Conservation (phyloP, 92 coral and sea anemone species). For the Epizoanthus fatuus region DNA sequence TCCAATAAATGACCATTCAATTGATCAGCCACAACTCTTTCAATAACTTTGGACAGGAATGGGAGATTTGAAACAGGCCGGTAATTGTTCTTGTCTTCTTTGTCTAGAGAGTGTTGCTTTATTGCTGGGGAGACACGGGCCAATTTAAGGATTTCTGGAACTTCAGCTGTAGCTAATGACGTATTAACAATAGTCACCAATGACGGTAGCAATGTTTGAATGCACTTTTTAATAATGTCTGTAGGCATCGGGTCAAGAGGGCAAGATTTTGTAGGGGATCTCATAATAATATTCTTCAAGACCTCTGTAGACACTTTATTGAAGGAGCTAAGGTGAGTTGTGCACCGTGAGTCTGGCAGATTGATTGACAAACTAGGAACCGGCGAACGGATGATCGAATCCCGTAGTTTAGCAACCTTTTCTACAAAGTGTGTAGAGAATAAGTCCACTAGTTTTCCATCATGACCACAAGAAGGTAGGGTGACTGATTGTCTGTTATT, state of each 20-base stretch:
- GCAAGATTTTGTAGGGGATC: slow-evolving; percentile 35
- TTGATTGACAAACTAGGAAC: slow-evolving; percentile 29
- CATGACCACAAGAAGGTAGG: slow-evolving; percentile 31
- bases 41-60: slow-evolving; percentile 50
- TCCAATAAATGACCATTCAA: slow-evolving; percentile 32
- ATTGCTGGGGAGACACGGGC: slow-evolving; percentile 53
- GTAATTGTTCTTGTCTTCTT: slow-evolving; percentile 34
- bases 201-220: slow-evolving; percentile 16
- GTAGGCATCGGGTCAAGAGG: slow-evolving; percentile 22
- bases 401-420: slow-evolving; percentile 22
- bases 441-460: slow-evolving; percentile 29
- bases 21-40: slow-evolving; percentile 49
- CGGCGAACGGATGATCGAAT: slow-evolving; percentile 27
- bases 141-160: slow-evolving; percentile 31
- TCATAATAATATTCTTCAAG: slow-evolving; percentile 29
- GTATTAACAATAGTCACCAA: slow-evolving; percentile 31
- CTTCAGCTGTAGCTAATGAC: slow-evolving; percentile 36
- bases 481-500: slow-evolving; percentile 23
- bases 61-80: slow-evolving; percentile 55
- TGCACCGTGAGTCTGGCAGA: slow-evolving; percentile 21
- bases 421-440: slow-evolving; percentile 29
- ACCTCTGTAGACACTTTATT: slow-evolving; percentile 17
- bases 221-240: slow-evolving; percentile 23
- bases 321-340: slow-evolving; percentile 29
- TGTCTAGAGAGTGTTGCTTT: slow-evolving; percentile 53